Evolutionary conservation across 2,888 invertebrate species (phyloP).

Genomic region (Xestia ashworthii): DNA sequence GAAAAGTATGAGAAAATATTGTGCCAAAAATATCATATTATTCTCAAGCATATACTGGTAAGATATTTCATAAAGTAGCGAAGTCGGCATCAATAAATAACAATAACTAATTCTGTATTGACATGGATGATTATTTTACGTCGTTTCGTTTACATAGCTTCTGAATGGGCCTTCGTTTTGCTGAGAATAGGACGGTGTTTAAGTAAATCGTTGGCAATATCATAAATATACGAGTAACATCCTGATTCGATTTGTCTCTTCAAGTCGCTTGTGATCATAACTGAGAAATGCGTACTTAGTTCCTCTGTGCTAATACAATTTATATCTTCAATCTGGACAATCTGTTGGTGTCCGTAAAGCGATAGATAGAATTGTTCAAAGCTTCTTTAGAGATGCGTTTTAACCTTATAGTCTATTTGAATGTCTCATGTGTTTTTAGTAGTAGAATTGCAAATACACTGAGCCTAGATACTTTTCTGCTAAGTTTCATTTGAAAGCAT

Average conservation of each 20-base stretch:
- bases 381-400: not conserved
- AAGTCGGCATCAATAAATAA: slow-evolving; percentile 53
- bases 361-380: not conserved
- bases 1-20: slow-evolving; percentile 26
- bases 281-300: not conserved
- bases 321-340: not conserved
- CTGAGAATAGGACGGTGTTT: slow-evolving; percentile 4
- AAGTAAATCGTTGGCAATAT: slow-evolving; percentile 19
- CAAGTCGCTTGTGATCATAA: not conserved
- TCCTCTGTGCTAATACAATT: slow-evolving; percentile 1
- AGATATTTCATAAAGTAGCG: slow-evolving; percentile 46
- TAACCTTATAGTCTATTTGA: not conserved
- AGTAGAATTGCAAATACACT: not conserved
- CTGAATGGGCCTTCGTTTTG: slow-evolving; percentile 29
- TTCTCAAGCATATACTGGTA: slow-evolving; percentile 33
- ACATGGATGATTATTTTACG: slow-evolving; percentile 48
- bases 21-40: slow-evolving; percentile 33
- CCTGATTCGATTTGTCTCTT: not conserved
- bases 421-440: not conserved
- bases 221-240: not conserved
- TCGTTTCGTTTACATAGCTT: slow-evolving; percentile 37
- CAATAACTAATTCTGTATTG: slow-evolving; percentile 49
- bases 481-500: slow-evolving; percentile 21
- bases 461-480: not conserved
- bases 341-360: not conserved